Conservation (phyloP, 2,113 vertebrate genomes). For the Tragelaphus strepsiceros region DNA sequence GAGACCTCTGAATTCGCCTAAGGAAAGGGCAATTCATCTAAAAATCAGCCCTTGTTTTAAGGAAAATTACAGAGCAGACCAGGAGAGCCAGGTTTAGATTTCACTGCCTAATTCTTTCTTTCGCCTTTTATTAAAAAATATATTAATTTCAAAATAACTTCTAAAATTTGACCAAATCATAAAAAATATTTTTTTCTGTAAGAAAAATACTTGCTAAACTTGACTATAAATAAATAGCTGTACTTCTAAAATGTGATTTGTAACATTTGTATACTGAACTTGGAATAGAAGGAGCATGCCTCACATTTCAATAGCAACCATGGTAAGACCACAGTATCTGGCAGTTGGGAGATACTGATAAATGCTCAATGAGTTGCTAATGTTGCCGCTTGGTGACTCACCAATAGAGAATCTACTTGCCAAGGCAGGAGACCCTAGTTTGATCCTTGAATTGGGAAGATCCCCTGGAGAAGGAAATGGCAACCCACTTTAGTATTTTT, state of each 20-base stretch:
- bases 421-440: not conserved
- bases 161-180: not conserved
- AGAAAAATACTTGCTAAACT: not conserved
- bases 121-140: not conserved
- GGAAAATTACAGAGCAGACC: not conserved
- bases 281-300: not conserved
- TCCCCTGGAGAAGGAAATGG: not conserved
- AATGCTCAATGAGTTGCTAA: not conserved
- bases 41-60: not conserved
- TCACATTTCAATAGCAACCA: not conserved
- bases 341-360: not conserved
- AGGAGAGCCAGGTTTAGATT: not conserved
- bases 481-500: not conserved
- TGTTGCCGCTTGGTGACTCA: not conserved
- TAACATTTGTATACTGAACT: not conserved
- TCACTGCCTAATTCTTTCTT: not conserved
- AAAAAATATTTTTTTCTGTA: not conserved
- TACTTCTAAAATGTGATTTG: not conserved
- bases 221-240: not conserved
- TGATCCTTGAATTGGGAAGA: not conserved
- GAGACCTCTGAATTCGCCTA: not conserved
- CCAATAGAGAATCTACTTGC: not conserved
- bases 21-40: not conserved
- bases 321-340: not conserved
- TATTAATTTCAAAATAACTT: not conserved